These are phyloP conservation scores for Psylliodes chrysocephalus DNA, from an alignment of 2,888 invertebrate species.

Conservation along the genomic window DNA sequence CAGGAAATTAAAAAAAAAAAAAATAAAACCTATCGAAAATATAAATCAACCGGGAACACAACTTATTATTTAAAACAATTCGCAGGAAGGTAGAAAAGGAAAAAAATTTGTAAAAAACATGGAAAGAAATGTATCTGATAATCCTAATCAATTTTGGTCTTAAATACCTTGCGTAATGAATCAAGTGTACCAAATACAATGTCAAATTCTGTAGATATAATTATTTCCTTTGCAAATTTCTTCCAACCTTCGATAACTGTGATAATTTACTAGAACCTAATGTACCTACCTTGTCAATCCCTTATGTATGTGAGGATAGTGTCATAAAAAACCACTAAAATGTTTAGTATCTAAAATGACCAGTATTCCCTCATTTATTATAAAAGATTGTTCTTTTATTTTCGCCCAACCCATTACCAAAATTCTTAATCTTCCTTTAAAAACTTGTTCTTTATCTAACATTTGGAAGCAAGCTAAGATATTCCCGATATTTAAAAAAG, in stretches of 20 bases:
- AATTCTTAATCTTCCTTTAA: slow-evolving; percentile 25
- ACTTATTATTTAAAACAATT: too few relatives aligned
- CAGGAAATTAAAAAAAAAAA: too few relatives aligned
- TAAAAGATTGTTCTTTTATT: not conserved
- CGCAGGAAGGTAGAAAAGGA: too few relatives aligned
- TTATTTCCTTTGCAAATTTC: slow-evolving; percentile 12
- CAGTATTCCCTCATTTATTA: not conserved
- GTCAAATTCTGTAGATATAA: not conserved
- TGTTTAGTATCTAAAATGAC: not conserved
- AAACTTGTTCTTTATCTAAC: not conserved
- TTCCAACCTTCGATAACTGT: not conserved
- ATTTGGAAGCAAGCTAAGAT: not conserved
- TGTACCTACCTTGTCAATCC: not conserved
- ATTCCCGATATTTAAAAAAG: slow-evolving; percentile 15
- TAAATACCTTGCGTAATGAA: too few relatives aligned
- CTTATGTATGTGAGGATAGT: not conserved
- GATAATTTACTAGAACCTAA: not conserved
- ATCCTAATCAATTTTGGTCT: too few relatives aligned
- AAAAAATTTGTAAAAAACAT: too few relatives aligned
- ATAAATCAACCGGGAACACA: too few relatives aligned
- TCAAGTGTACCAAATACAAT: too few relatives aligned
- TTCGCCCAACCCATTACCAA: slow-evolving; percentile 16
- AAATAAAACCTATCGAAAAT: too few relatives aligned
- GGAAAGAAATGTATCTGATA: too few relatives aligned
- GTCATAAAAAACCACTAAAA: not conserved